These are phyloP conservation scores for Ciconia boyciana DNA, from an alignment of 2,113 vertebrate genomes.

Conservation along the genomic window DNA sequence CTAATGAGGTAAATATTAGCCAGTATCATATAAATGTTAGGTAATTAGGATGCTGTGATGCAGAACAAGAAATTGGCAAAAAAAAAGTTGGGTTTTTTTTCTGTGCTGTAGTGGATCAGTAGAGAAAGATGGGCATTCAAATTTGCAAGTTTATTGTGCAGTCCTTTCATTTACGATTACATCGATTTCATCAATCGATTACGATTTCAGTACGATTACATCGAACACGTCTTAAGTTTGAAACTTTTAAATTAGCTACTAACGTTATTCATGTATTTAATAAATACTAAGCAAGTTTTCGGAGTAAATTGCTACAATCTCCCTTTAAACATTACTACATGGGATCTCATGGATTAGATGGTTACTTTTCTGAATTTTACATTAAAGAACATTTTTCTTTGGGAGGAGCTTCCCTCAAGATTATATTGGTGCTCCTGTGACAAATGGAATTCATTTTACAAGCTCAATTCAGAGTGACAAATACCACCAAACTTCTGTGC, in stretches of 20 bases:
- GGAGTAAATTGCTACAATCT: not conserved
- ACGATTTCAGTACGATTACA: not conserved
- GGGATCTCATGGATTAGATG: not conserved
- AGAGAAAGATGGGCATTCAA: not conserved
- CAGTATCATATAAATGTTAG: not conserved
- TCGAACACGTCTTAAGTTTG: accelerated
- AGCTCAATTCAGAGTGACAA: not conserved
- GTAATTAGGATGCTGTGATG: not conserved
- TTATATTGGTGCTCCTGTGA: not conserved
- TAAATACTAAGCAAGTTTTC: not conserved
- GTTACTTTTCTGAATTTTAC: not conserved
- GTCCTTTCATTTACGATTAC: not conserved
- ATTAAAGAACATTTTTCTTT: not conserved
- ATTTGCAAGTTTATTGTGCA: not conserved
- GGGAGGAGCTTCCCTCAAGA: not conserved
- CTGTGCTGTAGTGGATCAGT: not conserved
- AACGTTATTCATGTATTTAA: not conserved
- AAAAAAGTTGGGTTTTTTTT: not conserved
- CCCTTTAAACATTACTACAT: not conserved
- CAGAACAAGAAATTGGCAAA: not conserved
- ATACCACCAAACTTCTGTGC: not conserved
- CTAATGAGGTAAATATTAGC: not conserved
- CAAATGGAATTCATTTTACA: not conserved
- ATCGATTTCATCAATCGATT: accelerated
- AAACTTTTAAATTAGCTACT: not conserved